Conservation (phyloP, 2,888 invertebrate genomes). For the Deroplatys truncata region DNA sequence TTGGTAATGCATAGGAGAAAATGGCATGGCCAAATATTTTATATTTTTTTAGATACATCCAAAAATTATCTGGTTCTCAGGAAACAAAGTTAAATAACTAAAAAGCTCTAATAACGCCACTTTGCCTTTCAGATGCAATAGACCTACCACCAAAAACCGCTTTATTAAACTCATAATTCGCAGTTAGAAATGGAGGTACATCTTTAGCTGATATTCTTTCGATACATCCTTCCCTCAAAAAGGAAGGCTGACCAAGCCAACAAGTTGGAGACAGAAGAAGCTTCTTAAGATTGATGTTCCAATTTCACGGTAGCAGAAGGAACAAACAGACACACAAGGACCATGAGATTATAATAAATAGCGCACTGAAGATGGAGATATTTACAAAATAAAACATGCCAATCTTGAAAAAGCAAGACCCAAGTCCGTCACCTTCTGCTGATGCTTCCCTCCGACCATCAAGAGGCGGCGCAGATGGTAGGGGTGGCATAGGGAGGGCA, state of each 20-base stretch:
- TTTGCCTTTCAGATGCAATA: background rate
- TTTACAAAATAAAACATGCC: conserved; percentile 36
- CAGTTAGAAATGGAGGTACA: background rate
- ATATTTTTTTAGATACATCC: background rate
- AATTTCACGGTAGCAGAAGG: conserved; percentile 34
- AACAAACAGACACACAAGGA: conserved; percentile 37
- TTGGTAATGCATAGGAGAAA: background rate
- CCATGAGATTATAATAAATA: conserved; percentile 38
- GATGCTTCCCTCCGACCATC: background rate
- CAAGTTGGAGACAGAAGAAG: conserved; percentile 9
- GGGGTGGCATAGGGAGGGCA: conserved; percentile 21
- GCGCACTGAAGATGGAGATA: conserved; percentile 37
- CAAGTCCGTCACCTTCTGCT: background rate
- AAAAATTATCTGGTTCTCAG: background rate
- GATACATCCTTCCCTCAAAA: background rate
- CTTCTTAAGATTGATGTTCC: background rate
- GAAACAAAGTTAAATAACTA: background rate
- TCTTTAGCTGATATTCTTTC: background rate
- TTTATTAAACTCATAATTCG: background rate
- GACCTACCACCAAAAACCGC: background rate
- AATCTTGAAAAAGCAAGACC: conserved; percentile 25
- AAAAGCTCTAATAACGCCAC: background rate
- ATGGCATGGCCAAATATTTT: background rate
- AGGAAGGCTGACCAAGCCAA: background rate
- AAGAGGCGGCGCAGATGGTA: background rate